These are phyloP conservation scores for Catostylus mosaicus DNA, from an alignment of 30 jellyfish, hydroid and myxozoan species.

Conservation along the genomic window DNA sequence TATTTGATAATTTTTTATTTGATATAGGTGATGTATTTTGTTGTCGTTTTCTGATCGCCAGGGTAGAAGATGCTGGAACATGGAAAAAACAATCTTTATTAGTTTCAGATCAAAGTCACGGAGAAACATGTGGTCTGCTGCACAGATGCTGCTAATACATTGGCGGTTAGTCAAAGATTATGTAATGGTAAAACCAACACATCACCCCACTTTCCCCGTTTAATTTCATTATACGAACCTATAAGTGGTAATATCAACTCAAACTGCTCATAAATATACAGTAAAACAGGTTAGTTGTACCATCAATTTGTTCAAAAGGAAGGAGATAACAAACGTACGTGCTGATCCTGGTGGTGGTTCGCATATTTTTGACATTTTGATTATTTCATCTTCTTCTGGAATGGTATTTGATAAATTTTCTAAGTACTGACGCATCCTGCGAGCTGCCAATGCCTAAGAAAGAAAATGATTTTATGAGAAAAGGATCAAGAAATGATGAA, in stretches of 20 bases:
- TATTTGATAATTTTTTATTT: slow-evolving; percentile 17
- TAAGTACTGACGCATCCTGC: slow-evolving; percentile 91
- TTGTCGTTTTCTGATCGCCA: slow-evolving; percentile 2
- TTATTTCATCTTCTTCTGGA: slow-evolving; percentile 71
- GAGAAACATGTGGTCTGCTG: background rate
- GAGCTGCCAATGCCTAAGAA: slow-evolving; percentile 66
- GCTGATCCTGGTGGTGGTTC: slow-evolving; percentile 90
- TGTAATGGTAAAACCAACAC: background rate
- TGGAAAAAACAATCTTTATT: background rate
- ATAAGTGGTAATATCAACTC: background rate
- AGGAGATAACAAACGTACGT: slow-evolving; percentile 38
- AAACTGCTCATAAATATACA: background rate
- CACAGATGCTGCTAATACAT: background rate
- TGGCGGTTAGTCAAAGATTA: background rate
- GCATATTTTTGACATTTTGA: slow-evolving; percentile 79
- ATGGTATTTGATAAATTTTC: slow-evolving; percentile 64
- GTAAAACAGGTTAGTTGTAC: background rate
- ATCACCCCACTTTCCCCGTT: background rate
- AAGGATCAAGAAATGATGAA: too few relatives aligned
- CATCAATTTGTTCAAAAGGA: background rate
- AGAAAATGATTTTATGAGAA: slow-evolving; percentile 1
- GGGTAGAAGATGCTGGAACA: background rate
- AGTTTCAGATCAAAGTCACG: background rate
- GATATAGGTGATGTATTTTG: slow-evolving; percentile 23
- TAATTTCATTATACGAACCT: background rate